Evolutionary conservation across 2,888 invertebrate species (phyloP).

Genomic region (Plusia festucae): DNA sequence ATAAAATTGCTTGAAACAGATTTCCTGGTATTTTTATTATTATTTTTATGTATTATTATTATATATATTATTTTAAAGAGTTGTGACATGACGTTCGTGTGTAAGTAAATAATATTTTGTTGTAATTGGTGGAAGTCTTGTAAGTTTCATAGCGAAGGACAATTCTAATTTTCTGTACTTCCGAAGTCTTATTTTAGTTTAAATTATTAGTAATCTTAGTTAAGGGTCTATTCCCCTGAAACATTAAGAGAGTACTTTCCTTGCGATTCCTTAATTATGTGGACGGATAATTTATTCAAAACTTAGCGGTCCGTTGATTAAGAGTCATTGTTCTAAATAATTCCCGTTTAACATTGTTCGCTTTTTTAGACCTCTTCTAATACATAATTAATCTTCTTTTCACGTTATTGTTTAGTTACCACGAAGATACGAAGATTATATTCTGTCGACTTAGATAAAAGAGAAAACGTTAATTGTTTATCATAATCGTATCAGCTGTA

Average conservation of each 20-base stretch:
- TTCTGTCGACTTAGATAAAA: not conserved
- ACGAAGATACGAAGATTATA: too few species aligned
- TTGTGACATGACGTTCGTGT: too few species aligned
- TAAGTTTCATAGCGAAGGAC: too few species aligned
- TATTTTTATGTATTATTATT: too few species aligned
- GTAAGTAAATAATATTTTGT: too few species aligned
- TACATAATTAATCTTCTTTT: slow-evolving; percentile 1
- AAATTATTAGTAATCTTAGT: not conserved
- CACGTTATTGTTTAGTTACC: not conserved
- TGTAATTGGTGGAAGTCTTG: too few species aligned
- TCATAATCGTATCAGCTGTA: too few species aligned
- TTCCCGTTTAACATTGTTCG: not conserved
- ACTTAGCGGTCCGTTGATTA: slow-evolving; percentile 4
- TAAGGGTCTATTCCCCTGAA: not conserved
- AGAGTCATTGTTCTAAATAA: slow-evolving; percentile 3
- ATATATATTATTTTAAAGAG: too few species aligned
- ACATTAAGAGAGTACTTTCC: not conserved
- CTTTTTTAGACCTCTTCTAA: not conserved
- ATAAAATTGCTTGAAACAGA: too few species aligned
- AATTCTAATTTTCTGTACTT: not conserved
- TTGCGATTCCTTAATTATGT: slow-evolving; percentile 2
- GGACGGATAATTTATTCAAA: slow-evolving; percentile 2
- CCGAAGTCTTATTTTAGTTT: not conserved
- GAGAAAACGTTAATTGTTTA: not conserved
- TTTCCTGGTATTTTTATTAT: too few species aligned